Conservation (phyloP, 2,888 invertebrate genomes). For the Folsomia candida region DNA sequence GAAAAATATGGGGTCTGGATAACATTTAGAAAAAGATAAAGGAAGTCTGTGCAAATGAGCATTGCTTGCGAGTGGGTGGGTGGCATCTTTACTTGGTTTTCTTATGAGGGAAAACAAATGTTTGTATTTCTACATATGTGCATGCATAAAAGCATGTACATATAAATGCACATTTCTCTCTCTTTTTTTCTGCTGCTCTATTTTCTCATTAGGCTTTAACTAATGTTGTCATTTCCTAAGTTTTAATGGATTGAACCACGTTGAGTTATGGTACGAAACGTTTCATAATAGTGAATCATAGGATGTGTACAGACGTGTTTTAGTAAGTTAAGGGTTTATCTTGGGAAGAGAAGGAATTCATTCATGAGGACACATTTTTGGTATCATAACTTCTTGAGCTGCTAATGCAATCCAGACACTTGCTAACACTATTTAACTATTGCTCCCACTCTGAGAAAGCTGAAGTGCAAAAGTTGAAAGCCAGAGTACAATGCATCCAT, state of each 20-base stretch:
- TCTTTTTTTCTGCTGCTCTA: too few relatives aligned
- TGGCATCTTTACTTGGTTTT: not conserved
- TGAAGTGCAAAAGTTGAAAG: not conserved
- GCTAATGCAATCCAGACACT: not conserved
- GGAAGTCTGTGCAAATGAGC: too few relatives aligned
- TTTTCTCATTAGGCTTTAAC: not conserved
- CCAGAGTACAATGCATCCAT: conserved; percentile 7
- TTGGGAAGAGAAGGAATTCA: not conserved
- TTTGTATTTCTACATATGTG: not conserved
- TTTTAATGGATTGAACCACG: not conserved
- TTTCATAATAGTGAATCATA: not conserved
- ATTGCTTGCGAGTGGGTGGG: not conserved
- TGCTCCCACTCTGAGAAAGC: too few relatives aligned
- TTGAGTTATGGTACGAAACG: too few relatives aligned
- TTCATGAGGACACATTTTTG: conserved; percentile 16
- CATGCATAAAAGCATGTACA: not conserved
- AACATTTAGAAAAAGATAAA: too few relatives aligned
- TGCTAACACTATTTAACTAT: not conserved
- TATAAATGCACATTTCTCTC: too few relatives aligned
- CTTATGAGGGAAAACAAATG: not conserved
- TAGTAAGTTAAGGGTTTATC: not conserved
- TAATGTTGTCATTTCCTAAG: not conserved
- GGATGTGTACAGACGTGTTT: not conserved
- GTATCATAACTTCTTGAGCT: conserved; percentile 12
- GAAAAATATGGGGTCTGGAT: not conserved